phyloP scores from a whole-genome alignment of 2,113 vertebrate species.

The Labeo catla region DNA sequence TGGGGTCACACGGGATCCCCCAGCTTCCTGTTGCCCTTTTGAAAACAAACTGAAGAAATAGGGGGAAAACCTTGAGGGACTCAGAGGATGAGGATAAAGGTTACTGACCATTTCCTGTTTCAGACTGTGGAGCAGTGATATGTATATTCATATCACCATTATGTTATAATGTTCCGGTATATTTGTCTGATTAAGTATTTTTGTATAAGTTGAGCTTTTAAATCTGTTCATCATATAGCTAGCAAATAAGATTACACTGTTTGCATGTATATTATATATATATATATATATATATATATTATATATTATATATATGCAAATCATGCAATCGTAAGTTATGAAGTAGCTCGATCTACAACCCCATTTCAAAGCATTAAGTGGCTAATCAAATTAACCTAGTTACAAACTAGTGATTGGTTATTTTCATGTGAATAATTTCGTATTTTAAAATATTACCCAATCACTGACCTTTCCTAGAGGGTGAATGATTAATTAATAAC shows the following conservation, averaged over 20 bases:
- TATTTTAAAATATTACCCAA: background rate
- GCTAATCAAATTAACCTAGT: background rate
- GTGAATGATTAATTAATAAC: background rate
- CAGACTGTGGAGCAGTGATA: conserved; percentile 34
- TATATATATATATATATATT: background rate
- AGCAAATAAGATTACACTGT: background rate
- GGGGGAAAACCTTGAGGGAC: conserved; percentile 45
- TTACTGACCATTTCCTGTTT: conserved; percentile 71
- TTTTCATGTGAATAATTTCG: background rate
- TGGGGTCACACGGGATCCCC: conserved; percentile 65
- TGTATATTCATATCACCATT: background rate
- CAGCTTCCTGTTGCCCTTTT: conserved; percentile 63
- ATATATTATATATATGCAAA: background rate
- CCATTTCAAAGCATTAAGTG: background rate
- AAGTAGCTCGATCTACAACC: background rate
- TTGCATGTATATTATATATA: background rate
- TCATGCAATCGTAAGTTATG: background rate
- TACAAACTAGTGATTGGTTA: background rate
- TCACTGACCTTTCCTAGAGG: background rate
- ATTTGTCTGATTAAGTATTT: background rate
- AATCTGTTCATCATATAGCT: background rate
- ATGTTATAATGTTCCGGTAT: background rate
- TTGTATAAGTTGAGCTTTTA: background rate
- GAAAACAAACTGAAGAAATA: conserved; percentile 59
- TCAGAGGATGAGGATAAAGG: conserved; percentile 59